Base-by-base conservation (phyloP, 2,113 vertebrate genomes). In the Psophia crepitans region DNA sequence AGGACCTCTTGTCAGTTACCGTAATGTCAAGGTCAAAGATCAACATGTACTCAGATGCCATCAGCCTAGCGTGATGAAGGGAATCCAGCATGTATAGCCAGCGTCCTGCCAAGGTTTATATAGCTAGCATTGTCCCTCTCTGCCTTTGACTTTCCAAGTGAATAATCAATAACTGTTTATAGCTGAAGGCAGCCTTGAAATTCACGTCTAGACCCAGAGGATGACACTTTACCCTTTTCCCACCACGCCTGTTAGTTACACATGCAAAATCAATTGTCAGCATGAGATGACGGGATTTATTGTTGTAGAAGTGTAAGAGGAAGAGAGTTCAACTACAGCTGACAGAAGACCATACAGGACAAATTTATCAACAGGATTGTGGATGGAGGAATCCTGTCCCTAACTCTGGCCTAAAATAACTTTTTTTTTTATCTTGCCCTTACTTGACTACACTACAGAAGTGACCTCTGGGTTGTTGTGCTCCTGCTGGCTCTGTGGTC, bases 131-230 rank as follows among this genome's bases (percentile, higher is more conserved):
- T 69, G 56, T 64, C 71, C 89, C 73, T 68, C 86, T 74, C 73
- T 89, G 73, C 37, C 69, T 92, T 71, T 95, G 91, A 19, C 89
- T 94, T 92, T 89, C 57, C 87, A 56, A 84, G 89, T 35, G 94
- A 94, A 96, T 94, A 92, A 96, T 95, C 91, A 91, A 82, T 89
- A 84, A 68, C 43, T 82, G 46, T 82, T 96, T 82, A 79, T 13
- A 71, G 91, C 65, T 89, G 48, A 53, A 95, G 87, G 74, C 91
- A 93, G 87, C 81, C 89, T 91, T 91, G 89, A 87, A 95, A 89
- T 89, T 78, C 94, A 88, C 7, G 32, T 15, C 65, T 48, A 68
- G 91, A 57, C 89, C 84, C 69, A n/a, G 84, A 56, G 84, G 61
- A 86, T 57, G 74, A 82, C 84, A 75, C 74, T 94, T 75, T 26